Percentiles rank a stretch among this genome's conserved stretches.
These are phyloP conservation scores for Ecliptopera silaceata DNA, from an alignment of 2,888 invertebrate genomes.

Conservation along the genomic window DNA sequence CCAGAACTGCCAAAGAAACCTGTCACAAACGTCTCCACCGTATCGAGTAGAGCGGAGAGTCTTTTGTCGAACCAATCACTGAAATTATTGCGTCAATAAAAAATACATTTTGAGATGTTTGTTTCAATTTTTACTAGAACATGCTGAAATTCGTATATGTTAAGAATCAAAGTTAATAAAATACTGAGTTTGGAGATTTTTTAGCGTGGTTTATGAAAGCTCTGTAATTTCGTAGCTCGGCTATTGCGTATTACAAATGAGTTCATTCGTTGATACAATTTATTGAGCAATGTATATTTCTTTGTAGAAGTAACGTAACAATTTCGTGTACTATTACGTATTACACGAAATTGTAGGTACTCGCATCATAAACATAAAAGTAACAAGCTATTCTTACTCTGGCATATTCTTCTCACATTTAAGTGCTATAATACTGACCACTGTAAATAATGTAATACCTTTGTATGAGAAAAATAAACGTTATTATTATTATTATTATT, in stretches of 20 bases:
- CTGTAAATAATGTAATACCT: no score
- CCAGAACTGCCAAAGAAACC: slow-evolving; percentile 84
- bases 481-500: no score
- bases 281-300: slow-evolving; percentile 12
- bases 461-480: no score
- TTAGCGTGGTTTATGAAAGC: not conserved
- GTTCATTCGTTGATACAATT: slow-evolving; percentile 1
- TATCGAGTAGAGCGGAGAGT: slow-evolving; percentile 63
- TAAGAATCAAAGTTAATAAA: not conserved
- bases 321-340: not conserved
- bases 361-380: no score
- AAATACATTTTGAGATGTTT: slow-evolving; percentile 3
- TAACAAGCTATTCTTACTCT: no score
- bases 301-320: slow-evolving; percentile 1
- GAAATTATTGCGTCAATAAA: slow-evolving; percentile 48
- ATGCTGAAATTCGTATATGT: no score
- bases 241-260: slow-evolving; percentile 7
- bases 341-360: not conserved
- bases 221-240: slow-evolving; percentile 9
- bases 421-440: no score
- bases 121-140: slow-evolving; percentile 1
- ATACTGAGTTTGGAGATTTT: not conserved
- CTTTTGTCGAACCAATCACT: slow-evolving; percentile 57
- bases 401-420: no score
- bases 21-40: slow-evolving; percentile 51